Base-by-base conservation (phyloP, 2,888 invertebrate species). In the Cordilura impudica region DNA sequence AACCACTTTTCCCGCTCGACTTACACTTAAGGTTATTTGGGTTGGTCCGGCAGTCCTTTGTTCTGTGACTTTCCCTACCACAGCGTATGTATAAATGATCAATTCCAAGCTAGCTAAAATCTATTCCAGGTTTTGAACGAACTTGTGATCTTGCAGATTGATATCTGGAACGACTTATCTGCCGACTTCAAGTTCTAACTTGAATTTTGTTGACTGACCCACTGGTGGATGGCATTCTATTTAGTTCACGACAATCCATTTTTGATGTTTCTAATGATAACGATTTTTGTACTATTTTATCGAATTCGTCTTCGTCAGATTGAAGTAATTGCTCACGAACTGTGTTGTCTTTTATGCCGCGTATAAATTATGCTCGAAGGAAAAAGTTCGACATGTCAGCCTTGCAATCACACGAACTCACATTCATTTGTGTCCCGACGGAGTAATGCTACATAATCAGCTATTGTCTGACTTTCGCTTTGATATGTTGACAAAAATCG, bases 311-410 rank as follows among this genome's bases (percentile, higher is more conserved):
- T 54, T 74, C 67, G 4, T 74, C 47, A 18, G 60, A 60, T 60
- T 66, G 66, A n/a, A 66, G 66, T 23, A 74, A 12, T 58, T 74
- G 73, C 21, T 66, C 73, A 2, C 66, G 58, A 12, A 75, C 47
- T n/a, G 29, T n/a, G 14, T 39, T 69, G 16, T 67, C 60, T 1
- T 31, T 60, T 29, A 74, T 29, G 4, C 54, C 66, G 1, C 66
- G 49, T 58, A 66, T 73, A 14, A 73, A 73, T 31, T 74, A 66
- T 23, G 67, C 74, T 18, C 61, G 35, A n/a, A 61, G 67, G n/a
- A 56, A 56, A 45, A 67, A 29, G 12, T 51, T 29, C 6, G 54
- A 67, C 14, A 43, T 54, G n/a, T 67, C 43, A 5, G 31, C 66
- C 12, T 31, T 66, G 39, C 53, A 53, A 12, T 53, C 31, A 43